Evolutionary conservation across 2,888 invertebrate species (phyloP), one percentile per base, ranked within the genome.

Genomic region (Psylliodes chrysocephalus): DNA sequence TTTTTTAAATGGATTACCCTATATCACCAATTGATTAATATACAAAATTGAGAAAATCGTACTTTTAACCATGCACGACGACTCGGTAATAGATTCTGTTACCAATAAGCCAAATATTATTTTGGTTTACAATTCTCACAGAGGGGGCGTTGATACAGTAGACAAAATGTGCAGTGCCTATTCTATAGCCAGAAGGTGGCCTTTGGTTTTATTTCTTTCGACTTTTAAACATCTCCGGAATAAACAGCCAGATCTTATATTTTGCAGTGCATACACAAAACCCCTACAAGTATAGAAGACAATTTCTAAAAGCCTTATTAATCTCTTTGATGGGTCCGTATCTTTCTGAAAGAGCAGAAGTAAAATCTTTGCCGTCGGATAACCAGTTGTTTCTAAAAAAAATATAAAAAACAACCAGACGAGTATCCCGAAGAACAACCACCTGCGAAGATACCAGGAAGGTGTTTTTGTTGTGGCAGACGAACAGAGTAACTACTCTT

Each of bases 201-300:
- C 71, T 68, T 51, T 51, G 75, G 40, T 63, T 54, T 38, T 46
- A 73, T 46, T 72, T 75, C 61, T 75, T 67, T 56, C 62, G 64
- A 33, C 47, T 73, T 19, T 15, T 73, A n/a, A 68, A 74, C 51
- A 68, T 74, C 44, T 66, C 72, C 14, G 71, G 67, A 18, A 72
- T 73, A 22, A 76, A 76, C 56, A 18, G 33, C 14, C 28, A 64
- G 19, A 25, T 64, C 35, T 42, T 53, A 17, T 68, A 62, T 28
- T 44, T 61, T 40, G 54, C 52, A 40, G 14, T 40, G 4, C 52
- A 52, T 10, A 19, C 19, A 14, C 8, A 66, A 15, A 10, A 51
- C 18, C 22, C 17, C 44, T 60, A 57, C 28, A 66, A 66, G 64
- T 54, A 63, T 17, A 56, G 62, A 55, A 64, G 64, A 52, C 10